phyloP scores from a whole-genome alignment of 2,113 vertebrate species.

The Oreotrochilus melanogaster region DNA sequence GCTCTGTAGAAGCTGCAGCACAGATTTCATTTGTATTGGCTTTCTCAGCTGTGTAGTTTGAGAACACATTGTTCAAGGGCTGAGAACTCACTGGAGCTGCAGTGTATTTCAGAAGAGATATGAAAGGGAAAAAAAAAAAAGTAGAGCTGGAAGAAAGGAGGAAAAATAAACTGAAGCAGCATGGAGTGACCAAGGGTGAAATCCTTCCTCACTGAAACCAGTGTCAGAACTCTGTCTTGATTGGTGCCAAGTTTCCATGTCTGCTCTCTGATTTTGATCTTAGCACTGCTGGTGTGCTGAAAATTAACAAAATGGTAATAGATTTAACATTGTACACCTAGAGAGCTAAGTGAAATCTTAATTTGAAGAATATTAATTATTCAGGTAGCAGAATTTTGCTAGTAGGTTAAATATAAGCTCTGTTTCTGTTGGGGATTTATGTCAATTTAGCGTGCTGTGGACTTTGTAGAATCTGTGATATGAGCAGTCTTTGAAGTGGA shows the following conservation, averaged over 20 bases:
- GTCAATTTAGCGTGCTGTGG: background rate
- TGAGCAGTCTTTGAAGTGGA: slow-evolving; percentile 26
- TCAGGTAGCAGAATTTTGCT: slow-evolving; percentile 30
- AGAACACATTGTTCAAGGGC: background rate
- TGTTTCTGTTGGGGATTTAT: slow-evolving; percentile 10
- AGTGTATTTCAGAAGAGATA: background rate
- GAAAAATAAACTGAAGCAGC: slow-evolving; percentile 1
- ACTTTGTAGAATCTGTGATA: slow-evolving; percentile 17
- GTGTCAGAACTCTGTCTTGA: background rate
- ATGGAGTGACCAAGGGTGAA: background rate
- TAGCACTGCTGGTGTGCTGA: background rate
- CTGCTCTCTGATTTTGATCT: background rate
- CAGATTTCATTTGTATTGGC: slow-evolving; percentile 25
- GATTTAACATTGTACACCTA: background rate
- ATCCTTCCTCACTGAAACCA: background rate
- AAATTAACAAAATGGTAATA: background rate
- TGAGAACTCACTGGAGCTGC: background rate
- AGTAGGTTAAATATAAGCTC: slow-evolving; percentile 21
- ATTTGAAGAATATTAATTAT: slow-evolving; percentile 45
- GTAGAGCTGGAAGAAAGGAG: background rate
- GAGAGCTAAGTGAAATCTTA: slow-evolving; percentile 15
- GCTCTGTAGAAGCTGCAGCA: background rate
- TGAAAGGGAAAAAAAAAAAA: background rate
- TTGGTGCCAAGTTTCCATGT: background rate
- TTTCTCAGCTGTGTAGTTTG: background rate